A percentile compares a stretch with the other conserved stretches of the same genome.
These are phyloP conservation scores for Ferrisia virgata DNA, from an alignment of 2,888 invertebrate species.

Conservation along the genomic window DNA sequence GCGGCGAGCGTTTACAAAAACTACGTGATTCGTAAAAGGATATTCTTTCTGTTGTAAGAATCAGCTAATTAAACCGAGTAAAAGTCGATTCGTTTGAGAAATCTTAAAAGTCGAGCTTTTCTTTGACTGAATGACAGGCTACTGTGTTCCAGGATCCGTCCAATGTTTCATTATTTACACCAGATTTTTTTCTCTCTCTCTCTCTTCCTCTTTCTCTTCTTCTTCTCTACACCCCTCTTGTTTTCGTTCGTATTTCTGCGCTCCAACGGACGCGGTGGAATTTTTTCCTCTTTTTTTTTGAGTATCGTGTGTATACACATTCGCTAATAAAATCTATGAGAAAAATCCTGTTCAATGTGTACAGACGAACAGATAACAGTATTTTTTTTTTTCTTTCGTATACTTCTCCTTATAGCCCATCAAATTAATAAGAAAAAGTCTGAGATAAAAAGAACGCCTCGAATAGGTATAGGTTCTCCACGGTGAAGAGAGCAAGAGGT, in stretches of 20 bases:
- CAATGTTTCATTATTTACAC: constrained; percentile 39
- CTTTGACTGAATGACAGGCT: constrained; percentile 37
- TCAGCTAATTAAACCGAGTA: constrained; percentile 37
- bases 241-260: not conserved
- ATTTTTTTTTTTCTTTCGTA: too few relatives aligned
- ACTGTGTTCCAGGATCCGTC: not conserved
- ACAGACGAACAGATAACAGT: constrained; percentile 26
- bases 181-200: not conserved
- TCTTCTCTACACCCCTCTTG: not conserved
- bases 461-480: too few relatives aligned
- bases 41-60: constrained; percentile 27
- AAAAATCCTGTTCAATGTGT: constrained; percentile 15
- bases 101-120: constrained; percentile 20
- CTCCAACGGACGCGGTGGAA: constrained; percentile 13
- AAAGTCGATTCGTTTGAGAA: constrained; percentile 38
- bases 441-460: constrained; percentile 15
- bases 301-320: not conserved
- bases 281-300: not conserved
- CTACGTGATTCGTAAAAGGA: constrained; percentile 38
- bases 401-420: not conserved
- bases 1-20: not conserved
- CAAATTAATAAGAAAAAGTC: constrained; percentile 36
- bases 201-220: not conserved
- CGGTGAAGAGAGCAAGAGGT: too few relatives aligned
- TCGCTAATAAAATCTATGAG: constrained; percentile 24